These are phyloP conservation scores for Dryobotodes eremita DNA, from an alignment of 2,888 invertebrate genomes.

Conservation along the genomic window DNA sequence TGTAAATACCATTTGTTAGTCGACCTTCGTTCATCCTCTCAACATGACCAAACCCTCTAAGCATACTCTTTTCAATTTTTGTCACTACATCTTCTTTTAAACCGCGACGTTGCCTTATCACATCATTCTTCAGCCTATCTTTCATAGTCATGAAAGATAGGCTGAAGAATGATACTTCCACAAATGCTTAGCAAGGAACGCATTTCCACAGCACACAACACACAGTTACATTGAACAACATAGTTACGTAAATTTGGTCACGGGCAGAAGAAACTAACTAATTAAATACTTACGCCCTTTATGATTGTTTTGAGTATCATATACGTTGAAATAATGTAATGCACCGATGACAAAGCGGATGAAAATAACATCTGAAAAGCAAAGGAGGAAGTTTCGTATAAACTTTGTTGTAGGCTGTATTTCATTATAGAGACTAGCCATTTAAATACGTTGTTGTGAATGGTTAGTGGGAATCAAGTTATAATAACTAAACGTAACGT, in stretches of 20 bases:
- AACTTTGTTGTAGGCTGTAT: neutral
- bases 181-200: too few species aligned
- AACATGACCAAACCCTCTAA: too few species aligned
- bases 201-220: too few species aligned
- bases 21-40: too few species aligned
- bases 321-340: constrained; percentile 24
- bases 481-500: neutral
- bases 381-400: neutral
- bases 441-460: neutral
- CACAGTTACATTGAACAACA: too few species aligned
- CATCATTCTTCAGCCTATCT: too few species aligned
- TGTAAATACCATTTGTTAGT: too few species aligned
- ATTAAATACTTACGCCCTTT: neutral
- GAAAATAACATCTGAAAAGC: constrained; percentile 35
- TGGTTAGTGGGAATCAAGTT: neutral
- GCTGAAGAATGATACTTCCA: too few species aligned
- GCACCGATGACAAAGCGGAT: constrained; percentile 7
- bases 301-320: constrained; percentile 4
- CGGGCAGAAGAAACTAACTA: neutral
- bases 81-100: too few species aligned
- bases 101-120: too few species aligned
- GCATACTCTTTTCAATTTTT: too few species aligned
- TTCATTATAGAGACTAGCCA: neutral
- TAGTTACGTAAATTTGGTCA: neutral
- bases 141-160: too few species aligned